Conservation (phyloP, 2,113 vertebrate genomes). For the Hyla sarda region DNA sequence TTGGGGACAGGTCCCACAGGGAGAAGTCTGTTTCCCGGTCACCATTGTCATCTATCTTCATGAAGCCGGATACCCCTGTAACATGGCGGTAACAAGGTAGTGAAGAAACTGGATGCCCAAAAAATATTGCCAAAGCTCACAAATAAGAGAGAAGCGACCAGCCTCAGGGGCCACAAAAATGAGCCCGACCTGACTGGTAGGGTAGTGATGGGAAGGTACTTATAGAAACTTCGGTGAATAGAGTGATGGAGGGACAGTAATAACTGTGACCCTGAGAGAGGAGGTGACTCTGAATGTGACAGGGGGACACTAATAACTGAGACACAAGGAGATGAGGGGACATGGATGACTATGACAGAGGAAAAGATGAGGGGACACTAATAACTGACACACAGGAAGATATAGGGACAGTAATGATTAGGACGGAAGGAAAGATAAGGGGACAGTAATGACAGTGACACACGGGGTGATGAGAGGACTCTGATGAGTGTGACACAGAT, state of each 20-base stretch:
- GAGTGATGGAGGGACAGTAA: not conserved
- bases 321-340: not conserved
- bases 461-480: not conserved
- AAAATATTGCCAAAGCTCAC: too few relatives aligned
- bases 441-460: not conserved
- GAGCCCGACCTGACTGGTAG: too few relatives aligned
- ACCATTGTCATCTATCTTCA: conserved; percentile 84
- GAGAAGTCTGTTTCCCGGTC: conserved; percentile 89
- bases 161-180: too few relatives aligned
- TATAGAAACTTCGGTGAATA: too few relatives aligned
- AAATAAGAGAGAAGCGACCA: too few relatives aligned
- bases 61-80: conserved; percentile 81
- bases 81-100: not conserved
- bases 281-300: too few relatives aligned
- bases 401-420: not conserved
- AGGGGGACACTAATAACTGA: not conserved
- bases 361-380: not conserved
- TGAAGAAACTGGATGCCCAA: not conserved
- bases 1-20: conserved; percentile 87
- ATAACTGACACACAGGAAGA: not conserved
- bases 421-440: not conserved
- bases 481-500: not conserved
- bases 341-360: not conserved
- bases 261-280: not conserved
- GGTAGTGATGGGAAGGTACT: not conserved